A percentile compares a stretch with the other conserved stretches of the same genome.
These are phyloP conservation scores for Neodontobutis hainanensis DNA, from an alignment of 2,113 vertebrate species.

Conservation along the genomic window DNA sequence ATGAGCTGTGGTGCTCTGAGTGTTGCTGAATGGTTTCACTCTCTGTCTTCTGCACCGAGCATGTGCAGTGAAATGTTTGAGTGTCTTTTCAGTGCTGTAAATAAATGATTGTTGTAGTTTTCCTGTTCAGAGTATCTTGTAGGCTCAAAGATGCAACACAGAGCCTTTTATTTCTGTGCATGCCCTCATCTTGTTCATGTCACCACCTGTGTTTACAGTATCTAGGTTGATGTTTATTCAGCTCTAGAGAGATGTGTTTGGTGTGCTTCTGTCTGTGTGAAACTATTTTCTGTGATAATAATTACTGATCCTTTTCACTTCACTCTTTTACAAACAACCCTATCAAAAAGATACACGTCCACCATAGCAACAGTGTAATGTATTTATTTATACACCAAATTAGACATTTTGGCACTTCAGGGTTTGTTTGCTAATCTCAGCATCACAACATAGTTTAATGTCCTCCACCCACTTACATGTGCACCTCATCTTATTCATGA, in stretches of 20 bases:
- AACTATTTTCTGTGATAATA: conserved; percentile 26
- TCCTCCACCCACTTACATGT: no score
- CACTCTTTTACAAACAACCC: conserved; percentile 23
- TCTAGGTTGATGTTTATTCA: neutral
- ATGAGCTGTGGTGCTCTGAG: conserved; percentile 10
- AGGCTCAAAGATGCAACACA: neutral
- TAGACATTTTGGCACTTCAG: no score
- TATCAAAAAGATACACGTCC: neutral
- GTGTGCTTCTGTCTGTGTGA: conserved; percentile 19
- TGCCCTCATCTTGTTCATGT: neutral
- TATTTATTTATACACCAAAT: neutral
- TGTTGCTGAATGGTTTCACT: conserved; percentile 39
- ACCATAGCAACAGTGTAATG: neutral
- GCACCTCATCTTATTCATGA: no score
- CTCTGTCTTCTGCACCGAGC: conserved; percentile 33
- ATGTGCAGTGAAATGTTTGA: neutral
- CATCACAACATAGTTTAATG: no score
- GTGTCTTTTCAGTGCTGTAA: neutral
- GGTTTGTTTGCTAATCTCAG: no score
- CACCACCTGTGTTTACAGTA: conserved; percentile 3
- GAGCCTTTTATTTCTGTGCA: neutral
- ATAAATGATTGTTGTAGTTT: conserved; percentile 1
- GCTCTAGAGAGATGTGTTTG: conserved; percentile 1
- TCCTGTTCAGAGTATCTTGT: neutral
- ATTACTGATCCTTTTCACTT: conserved; percentile 43